Base-by-base conservation (phyloP, 2,797 vertebrate species). In the Mus caroli region DNA sequence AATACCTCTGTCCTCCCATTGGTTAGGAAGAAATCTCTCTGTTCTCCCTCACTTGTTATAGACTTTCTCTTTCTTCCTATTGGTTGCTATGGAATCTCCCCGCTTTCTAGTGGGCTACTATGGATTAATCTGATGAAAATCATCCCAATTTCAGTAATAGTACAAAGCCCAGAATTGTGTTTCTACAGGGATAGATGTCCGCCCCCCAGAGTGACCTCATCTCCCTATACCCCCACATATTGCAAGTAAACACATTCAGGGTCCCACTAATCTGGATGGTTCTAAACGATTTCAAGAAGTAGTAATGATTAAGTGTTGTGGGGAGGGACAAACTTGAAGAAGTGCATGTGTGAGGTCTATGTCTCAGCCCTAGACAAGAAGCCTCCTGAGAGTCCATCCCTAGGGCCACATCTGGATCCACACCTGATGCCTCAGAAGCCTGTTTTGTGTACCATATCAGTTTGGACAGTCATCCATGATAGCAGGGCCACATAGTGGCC, bases 231-330 rank as follows among this genome's bases (percentile, higher is more conserved):
- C 6, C 14, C n/a, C 34, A 82, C 40, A 22, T 3, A 34, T 1
- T 0, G 1, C 54, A 34, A 50, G 69, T 6, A 67, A 46, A 60
- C 12, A 40, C 37, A 28, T 13, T 60, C 19, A 46, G 54, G 22
- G 8, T 43, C 17, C 58, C n/a, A 2, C 3, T 43, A 13, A 34
- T n/a, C 46, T 17, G 3, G 26, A 43, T 15, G 15, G 2, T 15
- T 69, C 80, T 10, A 22, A 71, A 71, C 50, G 24, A 6, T 2
- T 73, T 20, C 58, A 22, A 9, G 31, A 34, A 13, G 19, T 8
- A n/a, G 37, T n/a, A 84, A 20, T 34, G 6, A 3, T 11, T 40
- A 6, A 5, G 0, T 5, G 8, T 0, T 2, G 4, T 20, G 83
- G n/a, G 14, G 3, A 22, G 24, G 4, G 1, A 37, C 1, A 15